Conservation (phyloP, 2,797 vertebrate species). For the Propithecus deckenii region DNA sequence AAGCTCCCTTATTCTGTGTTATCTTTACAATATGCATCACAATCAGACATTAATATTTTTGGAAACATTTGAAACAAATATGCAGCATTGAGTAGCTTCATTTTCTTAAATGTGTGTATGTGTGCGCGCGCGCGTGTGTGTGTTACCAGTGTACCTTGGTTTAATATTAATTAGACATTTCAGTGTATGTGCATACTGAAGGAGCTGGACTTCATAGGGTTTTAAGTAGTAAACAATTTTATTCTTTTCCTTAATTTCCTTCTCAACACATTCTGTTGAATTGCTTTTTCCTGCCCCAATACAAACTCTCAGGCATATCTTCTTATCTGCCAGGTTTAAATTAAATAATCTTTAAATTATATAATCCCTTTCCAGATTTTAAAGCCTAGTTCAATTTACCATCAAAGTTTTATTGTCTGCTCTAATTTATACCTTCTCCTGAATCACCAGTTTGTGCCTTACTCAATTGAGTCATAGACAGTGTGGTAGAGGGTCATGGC, state of each 20-base stretch:
- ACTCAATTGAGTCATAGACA: background rate
- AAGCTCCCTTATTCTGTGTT: background rate
- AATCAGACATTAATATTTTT: background rate
- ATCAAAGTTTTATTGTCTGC: background rate
- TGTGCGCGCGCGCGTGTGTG: fast-evolving
- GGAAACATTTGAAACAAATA: background rate
- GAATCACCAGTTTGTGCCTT: background rate
- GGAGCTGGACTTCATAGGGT: background rate
- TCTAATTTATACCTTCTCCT: background rate
- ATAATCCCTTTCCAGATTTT: background rate
- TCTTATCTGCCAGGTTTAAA: background rate
- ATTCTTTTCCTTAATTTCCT: slow-evolving; percentile 30
- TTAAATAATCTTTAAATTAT: background rate
- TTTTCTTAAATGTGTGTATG: background rate
- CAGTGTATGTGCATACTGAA: background rate
- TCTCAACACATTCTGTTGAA: background rate
- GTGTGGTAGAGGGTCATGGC: fast-evolving
- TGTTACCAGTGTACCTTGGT: background rate
- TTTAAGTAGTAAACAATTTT: background rate
- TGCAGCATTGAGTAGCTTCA: background rate
- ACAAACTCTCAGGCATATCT: background rate
- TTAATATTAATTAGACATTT: background rate
- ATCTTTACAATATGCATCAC: background rate
- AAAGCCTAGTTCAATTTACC: background rate
- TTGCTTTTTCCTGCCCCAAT: background rate